Evolutionary conservation across 2,113 vertebrate genomes (phyloP).

Genomic region (Serilophus lunatus): DNA sequence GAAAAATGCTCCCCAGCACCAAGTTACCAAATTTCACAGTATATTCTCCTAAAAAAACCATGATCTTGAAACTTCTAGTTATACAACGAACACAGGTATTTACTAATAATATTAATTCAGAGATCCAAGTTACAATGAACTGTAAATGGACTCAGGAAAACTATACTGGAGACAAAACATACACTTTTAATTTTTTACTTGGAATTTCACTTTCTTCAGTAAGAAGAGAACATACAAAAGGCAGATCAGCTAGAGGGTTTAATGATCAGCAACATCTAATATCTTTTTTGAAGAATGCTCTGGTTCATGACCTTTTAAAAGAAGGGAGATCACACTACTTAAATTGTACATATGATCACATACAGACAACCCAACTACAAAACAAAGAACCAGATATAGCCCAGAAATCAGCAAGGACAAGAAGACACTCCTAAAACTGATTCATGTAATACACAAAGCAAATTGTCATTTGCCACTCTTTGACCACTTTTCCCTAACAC

Average conservation of each 20-base stretch:
- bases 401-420: not conserved
- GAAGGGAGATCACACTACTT: not conserved
- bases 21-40: not conserved
- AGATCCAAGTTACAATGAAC: not conserved
- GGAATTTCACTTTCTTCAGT: not conserved
- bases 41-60: not conserved
- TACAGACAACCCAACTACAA: not conserved
- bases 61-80: not conserved
- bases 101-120: not conserved
- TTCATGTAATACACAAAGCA: not conserved
- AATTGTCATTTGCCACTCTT: not conserved
- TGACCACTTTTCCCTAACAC: not conserved
- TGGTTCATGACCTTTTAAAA: not conserved
- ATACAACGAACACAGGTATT: not conserved
- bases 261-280: not conserved
- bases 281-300: not conserved
- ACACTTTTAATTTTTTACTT: not conserved
- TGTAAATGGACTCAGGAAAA: not conserved
- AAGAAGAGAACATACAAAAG: not conserved
- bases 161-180: not conserved
- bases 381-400: not conserved
- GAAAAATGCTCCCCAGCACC: not conserved
- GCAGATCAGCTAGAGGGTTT: not conserved
- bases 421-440: not conserved
- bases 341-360: not conserved